A percentile compares a stretch with the other conserved stretches of the same genome.
Conservation (phyloP, 2,888 invertebrate species). For the Sminthurinus aureus region DNA sequence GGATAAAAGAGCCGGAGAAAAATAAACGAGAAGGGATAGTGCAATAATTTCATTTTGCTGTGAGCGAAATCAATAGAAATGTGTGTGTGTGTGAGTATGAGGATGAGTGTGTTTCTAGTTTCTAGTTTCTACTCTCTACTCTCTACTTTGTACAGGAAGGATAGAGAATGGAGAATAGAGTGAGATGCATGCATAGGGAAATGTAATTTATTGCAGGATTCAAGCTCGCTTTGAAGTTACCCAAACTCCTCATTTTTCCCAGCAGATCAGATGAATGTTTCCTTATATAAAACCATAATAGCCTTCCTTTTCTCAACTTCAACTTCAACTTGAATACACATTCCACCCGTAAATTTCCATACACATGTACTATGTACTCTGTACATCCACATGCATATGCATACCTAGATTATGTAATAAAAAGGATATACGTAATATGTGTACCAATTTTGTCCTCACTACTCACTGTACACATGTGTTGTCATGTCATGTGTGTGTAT, state of each 20-base stretch:
- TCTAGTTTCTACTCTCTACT: too few relatives aligned
- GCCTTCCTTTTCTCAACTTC: slow-evolving; percentile 8
- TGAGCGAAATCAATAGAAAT: slow-evolving; percentile 57
- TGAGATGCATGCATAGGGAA: slow-evolving; percentile 39
- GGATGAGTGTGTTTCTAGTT: background rate
- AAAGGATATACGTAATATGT: too few relatives aligned
- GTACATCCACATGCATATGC: too few relatives aligned
- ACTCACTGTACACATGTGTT: too few relatives aligned
- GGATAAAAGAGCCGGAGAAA: background rate
- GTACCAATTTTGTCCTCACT: too few relatives aligned
- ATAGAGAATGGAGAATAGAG: slow-evolving; percentile 40
- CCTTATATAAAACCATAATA: slow-evolving; percentile 34
- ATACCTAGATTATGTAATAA: too few relatives aligned
- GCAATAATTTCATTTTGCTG: slow-evolving; percentile 59
- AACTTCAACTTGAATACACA: background rate
- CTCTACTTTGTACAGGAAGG: slow-evolving; percentile 42
- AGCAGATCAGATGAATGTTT: slow-evolving; percentile 41
- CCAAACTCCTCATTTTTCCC: slow-evolving; percentile 58
- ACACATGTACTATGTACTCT: too few relatives aligned
- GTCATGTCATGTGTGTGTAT: too few relatives aligned
- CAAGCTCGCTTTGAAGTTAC: slow-evolving; percentile 58
- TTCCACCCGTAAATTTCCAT: background rate
- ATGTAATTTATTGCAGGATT: slow-evolving; percentile 60
- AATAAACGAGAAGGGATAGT: slow-evolving; percentile 39
- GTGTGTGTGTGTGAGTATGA: slow-evolving; percentile 38